Evolutionary conservation across 1,140 invertebrate genomes (phyloP).

Genomic region (Panagrolaimus sp.): DNA sequence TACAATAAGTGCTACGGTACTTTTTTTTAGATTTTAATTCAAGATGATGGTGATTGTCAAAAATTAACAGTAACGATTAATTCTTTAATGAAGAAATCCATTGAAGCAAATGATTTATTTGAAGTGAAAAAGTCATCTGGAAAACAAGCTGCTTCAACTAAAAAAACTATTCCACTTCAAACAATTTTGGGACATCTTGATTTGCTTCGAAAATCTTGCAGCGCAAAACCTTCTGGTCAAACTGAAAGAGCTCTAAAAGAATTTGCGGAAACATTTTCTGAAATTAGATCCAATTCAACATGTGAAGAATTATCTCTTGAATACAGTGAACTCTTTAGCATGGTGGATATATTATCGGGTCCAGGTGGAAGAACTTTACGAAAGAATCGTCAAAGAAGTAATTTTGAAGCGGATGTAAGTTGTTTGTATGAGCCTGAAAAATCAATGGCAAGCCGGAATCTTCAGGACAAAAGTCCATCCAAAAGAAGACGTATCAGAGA

Average conservation of each 20-base stretch:
- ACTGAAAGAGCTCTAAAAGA: conserved; percentile 7
- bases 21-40: not conserved
- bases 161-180: not conserved
- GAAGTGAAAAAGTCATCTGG: conserved; percentile 3
- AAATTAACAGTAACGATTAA: not conserved
- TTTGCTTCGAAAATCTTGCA: not conserved
- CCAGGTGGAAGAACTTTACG: not conserved
- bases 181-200: conserved; percentile 7
- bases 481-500: too few relatives aligned
- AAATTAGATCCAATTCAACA: not conserved
- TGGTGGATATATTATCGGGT: not conserved
- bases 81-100: not conserved
- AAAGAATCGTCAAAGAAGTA: not conserved
- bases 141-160: not conserved
- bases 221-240: not conserved
- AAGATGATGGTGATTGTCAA: not conserved
- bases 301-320: not conserved
- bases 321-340: not conserved
- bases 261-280: not conserved
- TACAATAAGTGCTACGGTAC: not conserved
- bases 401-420: not conserved
- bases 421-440: not conserved
- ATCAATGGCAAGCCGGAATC: too few relatives aligned
- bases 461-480: too few relatives aligned
- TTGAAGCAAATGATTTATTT: not conserved